Evolutionary conservation across 2,113 vertebrate species (phyloP), one percentile per base, ranked within the genome.

Genomic region (Xenopus laevis): DNA sequence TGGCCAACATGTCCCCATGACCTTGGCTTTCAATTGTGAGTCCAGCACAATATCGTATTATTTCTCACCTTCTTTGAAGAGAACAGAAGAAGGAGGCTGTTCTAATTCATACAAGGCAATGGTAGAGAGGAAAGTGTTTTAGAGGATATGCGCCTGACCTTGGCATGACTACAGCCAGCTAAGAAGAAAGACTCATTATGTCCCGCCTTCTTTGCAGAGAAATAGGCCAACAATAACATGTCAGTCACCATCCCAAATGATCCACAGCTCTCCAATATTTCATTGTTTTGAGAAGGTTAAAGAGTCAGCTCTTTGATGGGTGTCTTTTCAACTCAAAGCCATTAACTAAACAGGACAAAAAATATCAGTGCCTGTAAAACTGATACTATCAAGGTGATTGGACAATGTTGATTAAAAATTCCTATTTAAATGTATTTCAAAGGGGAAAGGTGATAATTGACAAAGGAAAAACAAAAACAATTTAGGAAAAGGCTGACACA

Each of bases 51-150:
- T 76, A 69, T 69, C 58, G 62, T 63, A 76, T 76, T 76, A 76
- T 68, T 76, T 76, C 47, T 62, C 73, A 76, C 73, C 59, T 76
- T 68, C 73, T 76, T 76, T 76, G 66, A 76, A 76, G 73, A 16
- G 13, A 64, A 55, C 20, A 68, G 55, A 40, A 69, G 59, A 67
- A 9, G 66, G 47, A 33, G 52, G 47, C 47, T 59, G 17, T 21
- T 27, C 8, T 9, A 52, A 75, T 55, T 65, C 71, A 21, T 47
- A 68, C 10, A 16, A 68, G 40, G 65, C 17, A 18, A 11, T 8
- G 44, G 60, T n/a, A 76, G 65, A 62, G 46, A 27, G 10, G 21
- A 30, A 10, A 13, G n/a, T n/a, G 21, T 44, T 73, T 7, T 66
- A 75, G 27, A 50, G 76, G 18, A 71, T 64, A 71, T 52, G 0